Percentiles rank a stretch among this genome's conserved stretches.
Conservation (phyloP, 1,140 invertebrate species). For the Euglossa dilemma region DNA sequence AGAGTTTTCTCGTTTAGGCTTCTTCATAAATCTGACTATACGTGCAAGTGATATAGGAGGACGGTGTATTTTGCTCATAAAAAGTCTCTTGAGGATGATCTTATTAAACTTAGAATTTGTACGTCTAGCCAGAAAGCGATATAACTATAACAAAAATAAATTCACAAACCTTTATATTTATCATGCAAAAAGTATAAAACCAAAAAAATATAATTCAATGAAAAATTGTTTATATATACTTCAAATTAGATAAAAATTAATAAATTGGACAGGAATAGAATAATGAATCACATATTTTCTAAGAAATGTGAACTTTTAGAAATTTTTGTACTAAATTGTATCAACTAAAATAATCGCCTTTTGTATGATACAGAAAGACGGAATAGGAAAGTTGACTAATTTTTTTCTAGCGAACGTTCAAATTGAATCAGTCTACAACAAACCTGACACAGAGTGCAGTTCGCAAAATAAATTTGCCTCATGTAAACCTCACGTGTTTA, state of each 20-base stretch:
- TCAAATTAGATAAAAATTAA: background rate
- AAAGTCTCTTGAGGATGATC: constrained; percentile 96
- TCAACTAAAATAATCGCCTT: constrained; percentile 72
- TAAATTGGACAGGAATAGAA: background rate
- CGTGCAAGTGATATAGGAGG: constrained; percentile 96
- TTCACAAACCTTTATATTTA: constrained; percentile 21
- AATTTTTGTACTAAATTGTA: constrained; percentile 49
- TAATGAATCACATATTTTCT: background rate
- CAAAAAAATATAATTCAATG: too few species aligned
- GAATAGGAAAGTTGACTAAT: constrained; percentile 72
- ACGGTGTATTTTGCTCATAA: constrained; percentile 98
- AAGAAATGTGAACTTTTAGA: background rate
- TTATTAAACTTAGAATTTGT: constrained; percentile 98
- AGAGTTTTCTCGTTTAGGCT: constrained; percentile 91
- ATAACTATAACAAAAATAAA: constrained; percentile 88
- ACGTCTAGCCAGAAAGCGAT: constrained; percentile 97
- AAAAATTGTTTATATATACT: background rate
- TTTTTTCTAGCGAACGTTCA: constrained; percentile 77
- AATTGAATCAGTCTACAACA: constrained; percentile 73
- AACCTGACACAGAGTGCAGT: constrained; percentile 77
- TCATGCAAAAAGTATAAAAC: too few species aligned
- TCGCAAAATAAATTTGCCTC: constrained; percentile 61
- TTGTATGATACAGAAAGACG: constrained; percentile 55
- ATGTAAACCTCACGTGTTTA: constrained; percentile 20
- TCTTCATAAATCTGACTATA: constrained; percentile 93